Evolutionary conservation across 2,797 vertebrate genomes (phyloP), one percentile per base, ranked within the genome.

Genomic region (Phoxinus dragarum): DNA sequence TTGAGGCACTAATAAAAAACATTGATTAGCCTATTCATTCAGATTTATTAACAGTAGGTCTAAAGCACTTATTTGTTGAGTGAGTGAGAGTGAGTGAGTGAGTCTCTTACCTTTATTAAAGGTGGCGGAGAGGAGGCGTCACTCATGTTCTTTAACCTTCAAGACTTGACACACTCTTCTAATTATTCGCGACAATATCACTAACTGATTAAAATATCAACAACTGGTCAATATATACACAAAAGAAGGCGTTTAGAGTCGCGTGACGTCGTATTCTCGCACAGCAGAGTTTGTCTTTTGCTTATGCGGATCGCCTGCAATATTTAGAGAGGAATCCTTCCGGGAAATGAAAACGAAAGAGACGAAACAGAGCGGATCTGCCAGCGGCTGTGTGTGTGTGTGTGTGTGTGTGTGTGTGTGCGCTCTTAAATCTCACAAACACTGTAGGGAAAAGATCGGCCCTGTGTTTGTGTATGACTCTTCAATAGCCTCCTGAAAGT

Each of bases 261-360:
- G 64, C 11, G 19, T 10, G 31, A 23, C 54, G n/a, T 27, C 54
- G 31, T 38, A 64, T 31, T 72, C 23, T 66, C 11, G 5, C 36
- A 23, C 11, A 23, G 68, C 14, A 4, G 84, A 73, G 38, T 72
- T 73, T 31, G 36, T 6, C 47, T 31, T 77, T 66, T 80, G 80
- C 27, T 79, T 27, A 31, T 49, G 66, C 49, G 36, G 14, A 59
- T 36, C 52, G 80, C 40, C 49, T 61, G 73, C 23, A 49, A 69
- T 47, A 71, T 79, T n/a, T 27, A 79, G 16, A 47, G 12, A 16
- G 47, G 31, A 87, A 93, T 88, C 91, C 92, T 96, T 94, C 95
- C 94, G 88, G 94, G 95, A 97, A 98, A 90, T 93, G 96, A 98
- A 97, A 98, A 93, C 92, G 97, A 98, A 98, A 97, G 88, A 86